These are phyloP conservation scores for Melolontha melolontha DNA, from an alignment of 2,888 invertebrate genomes.

Conservation along the genomic window DNA sequence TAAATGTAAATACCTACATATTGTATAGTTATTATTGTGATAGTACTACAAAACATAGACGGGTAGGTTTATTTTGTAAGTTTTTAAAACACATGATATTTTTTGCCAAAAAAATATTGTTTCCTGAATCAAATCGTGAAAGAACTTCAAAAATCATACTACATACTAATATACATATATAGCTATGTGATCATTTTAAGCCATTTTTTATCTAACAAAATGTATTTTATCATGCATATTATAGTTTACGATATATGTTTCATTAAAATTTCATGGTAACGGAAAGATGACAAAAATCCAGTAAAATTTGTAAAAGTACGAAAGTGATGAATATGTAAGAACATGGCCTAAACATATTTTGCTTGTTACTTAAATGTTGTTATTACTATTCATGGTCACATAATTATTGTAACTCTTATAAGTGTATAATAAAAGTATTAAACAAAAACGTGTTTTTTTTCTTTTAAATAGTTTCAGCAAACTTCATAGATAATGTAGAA, in stretches of 20 bases:
- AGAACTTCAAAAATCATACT: too few relatives aligned
- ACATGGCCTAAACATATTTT: slow-evolving; percentile 56
- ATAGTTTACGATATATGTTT: neutral
- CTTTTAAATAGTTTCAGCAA: too few relatives aligned
- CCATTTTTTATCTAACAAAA: too few relatives aligned
- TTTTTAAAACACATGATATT: slow-evolving; percentile 15
- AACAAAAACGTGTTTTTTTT: slow-evolving; percentile 8
- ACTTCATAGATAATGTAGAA: too few relatives aligned
- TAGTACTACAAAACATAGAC: slow-evolving; percentile 41
- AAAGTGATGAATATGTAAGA: slow-evolving; percentile 51
- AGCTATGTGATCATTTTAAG: neutral
- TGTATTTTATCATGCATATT: slow-evolving; percentile 1
- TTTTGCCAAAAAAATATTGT: slow-evolving; percentile 9
- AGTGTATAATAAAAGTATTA: slow-evolving; percentile 58
- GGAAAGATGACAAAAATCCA: too few relatives aligned
- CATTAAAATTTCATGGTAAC: neutral
- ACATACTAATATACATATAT: too few relatives aligned
- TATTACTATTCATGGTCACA: slow-evolving; percentile 58
- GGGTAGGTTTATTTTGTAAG: slow-evolving; percentile 35
- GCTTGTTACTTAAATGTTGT: slow-evolving; percentile 61
- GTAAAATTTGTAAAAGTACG: slow-evolving; percentile 4
- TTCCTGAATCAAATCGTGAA: too few relatives aligned
- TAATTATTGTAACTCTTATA: slow-evolving; percentile 59
- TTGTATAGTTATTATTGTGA: slow-evolving; percentile 44
- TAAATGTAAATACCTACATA: slow-evolving; percentile 40